A percentile compares a stretch with the other conserved stretches of the same genome.
Conservation (phyloP, 2,113 vertebrate genomes). For the Dryoscopus gambensis region DNA sequence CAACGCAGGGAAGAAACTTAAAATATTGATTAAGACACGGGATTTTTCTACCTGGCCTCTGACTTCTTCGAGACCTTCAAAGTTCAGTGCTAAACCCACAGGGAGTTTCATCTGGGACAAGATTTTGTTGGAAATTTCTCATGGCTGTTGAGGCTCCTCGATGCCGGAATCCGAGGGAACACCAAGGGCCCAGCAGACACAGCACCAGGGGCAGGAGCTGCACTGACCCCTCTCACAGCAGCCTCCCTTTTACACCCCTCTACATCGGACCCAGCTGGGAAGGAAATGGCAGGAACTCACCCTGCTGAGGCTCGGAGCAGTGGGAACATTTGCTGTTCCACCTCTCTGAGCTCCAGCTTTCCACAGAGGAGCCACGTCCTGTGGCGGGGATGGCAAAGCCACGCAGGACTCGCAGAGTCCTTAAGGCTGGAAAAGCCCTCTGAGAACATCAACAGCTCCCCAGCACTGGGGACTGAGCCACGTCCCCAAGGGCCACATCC, state of each 20-base stretch:
- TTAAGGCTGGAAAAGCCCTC: not conserved
- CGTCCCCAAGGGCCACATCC: not conserved
- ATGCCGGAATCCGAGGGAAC: not conserved
- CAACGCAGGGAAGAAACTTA: not conserved
- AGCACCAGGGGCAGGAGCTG: not conserved
- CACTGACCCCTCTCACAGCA: not conserved
- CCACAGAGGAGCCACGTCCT: not conserved
- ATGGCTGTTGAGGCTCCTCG: not conserved
- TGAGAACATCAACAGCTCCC: not conserved
- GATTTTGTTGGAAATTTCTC: not conserved
- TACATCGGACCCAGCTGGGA: fast-evolving
- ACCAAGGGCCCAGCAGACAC: not conserved
- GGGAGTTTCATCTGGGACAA: not conserved
- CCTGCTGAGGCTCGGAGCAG: not conserved
- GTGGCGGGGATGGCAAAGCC: not conserved
- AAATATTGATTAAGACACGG: not conserved
- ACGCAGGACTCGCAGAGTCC: not conserved
- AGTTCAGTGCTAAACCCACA: not conserved
- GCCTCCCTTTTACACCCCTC: not conserved
- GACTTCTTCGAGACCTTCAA: slow-evolving; percentile 1
- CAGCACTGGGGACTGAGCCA: not conserved
- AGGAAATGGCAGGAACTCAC: not conserved
- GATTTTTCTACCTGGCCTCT: slow-evolving; percentile 9
- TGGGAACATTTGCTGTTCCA: not conserved
- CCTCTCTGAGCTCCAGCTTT: not conserved